phyloP scores from a whole-genome alignment of 2,888 invertebrate genomes.

The Eristalinus sepulchralis region DNA sequence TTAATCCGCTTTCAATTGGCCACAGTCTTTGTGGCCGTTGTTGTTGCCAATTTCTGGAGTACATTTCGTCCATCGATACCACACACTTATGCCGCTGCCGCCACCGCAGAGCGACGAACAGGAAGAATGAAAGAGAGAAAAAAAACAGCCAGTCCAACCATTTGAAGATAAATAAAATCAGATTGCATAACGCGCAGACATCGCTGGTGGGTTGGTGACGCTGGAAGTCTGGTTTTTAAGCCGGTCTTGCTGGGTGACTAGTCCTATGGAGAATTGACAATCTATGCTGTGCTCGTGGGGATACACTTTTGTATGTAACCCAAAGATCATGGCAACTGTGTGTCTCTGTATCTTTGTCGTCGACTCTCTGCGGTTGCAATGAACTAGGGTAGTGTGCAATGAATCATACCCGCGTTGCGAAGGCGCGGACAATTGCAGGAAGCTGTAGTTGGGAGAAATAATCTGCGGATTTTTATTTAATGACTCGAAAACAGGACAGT shows the following conservation, averaged over 20 bases:
- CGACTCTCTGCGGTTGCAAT: constrained; percentile 15
- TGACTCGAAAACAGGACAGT: neutral
- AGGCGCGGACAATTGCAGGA: constrained; percentile 29
- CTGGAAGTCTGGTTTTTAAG: constrained; percentile 42
- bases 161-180: constrained; percentile 54
- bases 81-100: constrained; percentile 11
- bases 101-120: constrained; percentile 32
- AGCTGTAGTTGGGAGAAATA: neutral
- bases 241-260: constrained; percentile 42
- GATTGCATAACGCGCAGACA: constrained; percentile 46
- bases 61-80: constrained; percentile 18
- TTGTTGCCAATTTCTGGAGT: neutral
- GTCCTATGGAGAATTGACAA: constrained; percentile 22
- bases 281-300: neutral
- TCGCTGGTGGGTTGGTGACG: neutral
- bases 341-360: neutral
- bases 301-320: constrained; percentile 22
- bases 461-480: neutral
- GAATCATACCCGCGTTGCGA: constrained; percentile 25
- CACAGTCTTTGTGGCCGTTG: neutral
- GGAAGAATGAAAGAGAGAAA: constrained; percentile 38
- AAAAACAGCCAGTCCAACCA: constrained; percentile 3
- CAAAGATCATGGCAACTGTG: constrained; percentile 30
- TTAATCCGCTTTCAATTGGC: constrained; percentile 43
- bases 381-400: constrained; percentile 56